Conservation (phyloP, 2,888 invertebrate genomes). For the Poecilus cupreus region DNA sequence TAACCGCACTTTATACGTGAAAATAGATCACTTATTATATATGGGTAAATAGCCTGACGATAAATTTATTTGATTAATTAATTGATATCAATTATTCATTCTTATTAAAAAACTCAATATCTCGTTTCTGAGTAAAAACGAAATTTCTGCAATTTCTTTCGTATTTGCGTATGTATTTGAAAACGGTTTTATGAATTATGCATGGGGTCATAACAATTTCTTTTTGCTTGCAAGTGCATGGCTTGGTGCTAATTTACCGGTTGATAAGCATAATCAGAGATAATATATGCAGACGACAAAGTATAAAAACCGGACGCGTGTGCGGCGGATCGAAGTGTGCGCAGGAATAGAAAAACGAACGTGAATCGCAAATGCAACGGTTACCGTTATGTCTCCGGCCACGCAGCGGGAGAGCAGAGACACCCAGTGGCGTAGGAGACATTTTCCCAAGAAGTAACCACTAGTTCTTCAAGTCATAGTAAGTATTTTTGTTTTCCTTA, state of each 20-base stretch:
- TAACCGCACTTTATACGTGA: too few relatives aligned
- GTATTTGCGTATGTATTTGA: too few relatives aligned
- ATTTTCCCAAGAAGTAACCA: not conserved
- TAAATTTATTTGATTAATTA: too few relatives aligned
- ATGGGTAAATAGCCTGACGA: too few relatives aligned
- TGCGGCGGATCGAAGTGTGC: slow-evolving; percentile 2
- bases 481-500: too few relatives aligned
- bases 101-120: too few relatives aligned
- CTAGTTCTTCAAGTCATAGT: too few relatives aligned
- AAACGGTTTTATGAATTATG: slow-evolving; percentile 12
- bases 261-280: slow-evolving; percentile 33
- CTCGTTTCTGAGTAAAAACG: too few relatives aligned
- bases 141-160: too few relatives aligned
- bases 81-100: too few relatives aligned
- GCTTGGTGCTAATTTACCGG: slow-evolving; percentile 1
- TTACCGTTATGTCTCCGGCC: not conserved
- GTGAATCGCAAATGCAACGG: not conserved
- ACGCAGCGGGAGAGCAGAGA: not conserved
- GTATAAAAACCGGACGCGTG: slow-evolving; percentile 6
- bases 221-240: not conserved
- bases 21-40: too few relatives aligned
- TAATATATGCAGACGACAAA: slow-evolving; percentile 21
- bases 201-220: slow-evolving; percentile 22
- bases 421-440: not conserved
- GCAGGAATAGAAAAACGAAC: not conserved